These are phyloP conservation scores for Helicoverpa zea DNA, from an alignment of 1,140 invertebrate genomes.

Conservation along the genomic window DNA sequence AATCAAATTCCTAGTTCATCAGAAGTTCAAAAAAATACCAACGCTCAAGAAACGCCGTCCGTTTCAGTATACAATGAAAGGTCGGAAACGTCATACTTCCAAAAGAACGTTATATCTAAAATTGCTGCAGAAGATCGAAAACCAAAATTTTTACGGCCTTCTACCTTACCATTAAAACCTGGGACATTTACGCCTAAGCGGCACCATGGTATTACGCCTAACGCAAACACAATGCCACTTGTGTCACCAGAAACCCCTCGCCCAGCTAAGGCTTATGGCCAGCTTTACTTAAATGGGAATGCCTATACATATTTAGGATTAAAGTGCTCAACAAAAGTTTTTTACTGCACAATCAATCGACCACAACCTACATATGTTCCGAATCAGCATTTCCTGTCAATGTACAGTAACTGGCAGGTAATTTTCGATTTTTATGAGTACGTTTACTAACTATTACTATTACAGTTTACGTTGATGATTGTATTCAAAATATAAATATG, in stretches of 20 bases:
- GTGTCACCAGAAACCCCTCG: conserved; percentile 96
- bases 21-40: conserved; percentile 78
- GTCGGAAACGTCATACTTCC: conserved; percentile 84
- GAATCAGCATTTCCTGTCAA: conserved; percentile 96
- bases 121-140: conserved; percentile 75
- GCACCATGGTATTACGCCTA: conserved; percentile 92
- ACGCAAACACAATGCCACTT: conserved; percentile 91
- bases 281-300: conserved; percentile 95
- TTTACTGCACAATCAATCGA: conserved; percentile 97
- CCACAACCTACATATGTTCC: conserved; percentile 98
- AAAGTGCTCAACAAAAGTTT: conserved; percentile 96
- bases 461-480: conserved; percentile 54
- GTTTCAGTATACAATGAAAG: conserved; percentile 72
- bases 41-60: conserved; percentile 63
- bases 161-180: conserved; percentile 93
- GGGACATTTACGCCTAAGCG: conserved; percentile 93
- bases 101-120: conserved; percentile 74
- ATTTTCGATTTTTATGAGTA: conserved; percentile 52
- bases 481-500: conserved; percentile 68
- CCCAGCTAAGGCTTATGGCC: conserved; percentile 95
- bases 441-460: conserved; percentile 45
- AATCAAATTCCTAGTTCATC: conserved; percentile 82
- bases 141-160: conserved; percentile 92
- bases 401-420: conserved; percentile 99
- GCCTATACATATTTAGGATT: conserved; percentile 97